Percentiles rank a stretch among this genome's conserved stretches.
Conservation (phyloP, 2,888 invertebrate genomes). For the Apodemia zela region DNA sequence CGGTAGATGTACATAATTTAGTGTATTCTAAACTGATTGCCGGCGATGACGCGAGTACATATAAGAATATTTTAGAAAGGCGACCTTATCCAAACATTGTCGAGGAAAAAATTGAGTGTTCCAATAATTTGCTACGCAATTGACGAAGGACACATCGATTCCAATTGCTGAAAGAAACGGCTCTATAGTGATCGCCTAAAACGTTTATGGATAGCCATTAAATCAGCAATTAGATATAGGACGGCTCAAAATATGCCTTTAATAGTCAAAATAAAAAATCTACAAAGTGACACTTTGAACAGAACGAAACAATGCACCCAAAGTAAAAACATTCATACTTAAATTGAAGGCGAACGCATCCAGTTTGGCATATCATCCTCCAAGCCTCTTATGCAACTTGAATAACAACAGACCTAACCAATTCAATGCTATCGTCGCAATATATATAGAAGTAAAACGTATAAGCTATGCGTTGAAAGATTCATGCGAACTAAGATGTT, state of each 20-base stretch:
- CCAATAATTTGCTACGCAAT: slow-evolving; percentile 7
- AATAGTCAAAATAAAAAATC: not conserved
- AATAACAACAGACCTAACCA: not conserved
- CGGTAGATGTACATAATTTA: slow-evolving; percentile 17
- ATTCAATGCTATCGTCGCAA: not conserved
- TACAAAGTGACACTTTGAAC: not conserved
- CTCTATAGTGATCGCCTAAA: not conserved
- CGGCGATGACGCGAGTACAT: slow-evolving; percentile 26
- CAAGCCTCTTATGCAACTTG: not conserved
- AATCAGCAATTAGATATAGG: not conserved
- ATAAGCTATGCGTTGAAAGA: slow-evolving; percentile 2
- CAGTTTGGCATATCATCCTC: not conserved
- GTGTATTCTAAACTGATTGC: slow-evolving; percentile 26
- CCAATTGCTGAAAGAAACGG: not conserved
- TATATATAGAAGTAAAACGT: not conserved
- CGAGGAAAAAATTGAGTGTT: slow-evolving; percentile 16
- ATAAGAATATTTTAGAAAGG: slow-evolving; percentile 8
- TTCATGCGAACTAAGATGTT: slow-evolving; percentile 1
- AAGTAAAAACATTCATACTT: not conserved
- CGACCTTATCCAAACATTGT: not conserved
- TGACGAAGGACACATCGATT: not conserved
- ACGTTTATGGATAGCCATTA: not conserved
- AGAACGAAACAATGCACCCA: not conserved
- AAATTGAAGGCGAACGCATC: not conserved
- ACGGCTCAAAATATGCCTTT: not conserved